These are phyloP conservation scores for Phyllopteryx taeniolatus DNA, from an alignment of 2,113 vertebrate species.

Conservation along the genomic window DNA sequence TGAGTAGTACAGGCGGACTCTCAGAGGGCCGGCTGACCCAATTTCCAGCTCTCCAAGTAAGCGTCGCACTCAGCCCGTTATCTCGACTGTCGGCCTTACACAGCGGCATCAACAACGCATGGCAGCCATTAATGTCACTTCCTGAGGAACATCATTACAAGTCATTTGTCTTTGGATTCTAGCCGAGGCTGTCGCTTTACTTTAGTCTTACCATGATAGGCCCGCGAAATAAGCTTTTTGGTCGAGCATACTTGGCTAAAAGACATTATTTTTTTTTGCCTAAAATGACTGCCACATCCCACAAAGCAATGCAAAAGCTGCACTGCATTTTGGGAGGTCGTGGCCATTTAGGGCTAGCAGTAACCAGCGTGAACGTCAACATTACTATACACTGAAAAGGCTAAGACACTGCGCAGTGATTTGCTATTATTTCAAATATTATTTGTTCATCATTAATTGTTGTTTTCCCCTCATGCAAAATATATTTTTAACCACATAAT, in stretches of 20 bases:
- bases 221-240: not conserved
- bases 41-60: constrained; percentile 54
- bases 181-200: not conserved
- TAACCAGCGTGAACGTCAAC: no score
- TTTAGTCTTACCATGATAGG: constrained; percentile 5
- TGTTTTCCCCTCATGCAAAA: no score
- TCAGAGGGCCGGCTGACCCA: constrained; percentile 65
- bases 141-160: constrained; percentile 20
- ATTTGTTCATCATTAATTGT: no score
- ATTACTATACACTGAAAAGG: no score
- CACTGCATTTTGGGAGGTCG: no score
- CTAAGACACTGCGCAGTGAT: no score
- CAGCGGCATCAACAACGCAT: constrained; percentile 20
- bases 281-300: no score
- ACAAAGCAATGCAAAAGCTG: no score
- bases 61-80: constrained; percentile 38
- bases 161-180: constrained; percentile 15
- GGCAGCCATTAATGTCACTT: constrained; percentile 12
- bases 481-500: no score
- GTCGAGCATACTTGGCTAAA: not conserved
- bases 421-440: no score
- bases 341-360: no score
- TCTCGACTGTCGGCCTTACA: constrained; percentile 23
- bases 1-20: constrained; percentile 63
- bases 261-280: no score